These are phyloP conservation scores for Eurytoma californica DNA, from an alignment of 2,888 invertebrate genomes.

Conservation along the genomic window DNA sequence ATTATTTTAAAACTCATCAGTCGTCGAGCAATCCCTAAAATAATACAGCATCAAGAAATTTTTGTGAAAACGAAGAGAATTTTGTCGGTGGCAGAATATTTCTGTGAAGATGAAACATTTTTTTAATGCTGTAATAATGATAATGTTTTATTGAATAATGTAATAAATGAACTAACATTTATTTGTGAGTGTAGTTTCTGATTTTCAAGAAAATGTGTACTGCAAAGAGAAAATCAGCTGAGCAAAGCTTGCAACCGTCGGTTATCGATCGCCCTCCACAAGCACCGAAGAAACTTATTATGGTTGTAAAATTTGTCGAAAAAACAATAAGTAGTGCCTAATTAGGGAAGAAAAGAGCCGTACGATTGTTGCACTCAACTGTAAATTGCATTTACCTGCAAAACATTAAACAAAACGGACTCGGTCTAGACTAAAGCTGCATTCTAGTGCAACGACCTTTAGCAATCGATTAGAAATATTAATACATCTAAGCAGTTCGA, in stretches of 20 bases:
- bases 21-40: too few species aligned
- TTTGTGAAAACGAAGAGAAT: too few species aligned
- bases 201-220: not conserved
- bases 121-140: too few species aligned
- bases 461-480: constrained; percentile 16
- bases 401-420: not conserved
- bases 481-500: not conserved
- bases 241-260: constrained; percentile 24
- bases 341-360: constrained; percentile 18
- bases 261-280: constrained; percentile 28
- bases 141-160: too few species aligned
- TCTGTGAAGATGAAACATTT: too few species aligned
- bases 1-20: too few species aligned
- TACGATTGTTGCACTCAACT: not conserved
- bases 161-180: too few species aligned
- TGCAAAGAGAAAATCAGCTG: constrained; percentile 18
- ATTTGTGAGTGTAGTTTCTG: not conserved
- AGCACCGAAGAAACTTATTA: not conserved
- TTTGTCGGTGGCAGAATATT: too few species aligned
- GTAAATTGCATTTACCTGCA: too few species aligned
- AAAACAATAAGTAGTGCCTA: not conserved
- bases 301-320: not conserved
- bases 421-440: not conserved
- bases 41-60: too few species aligned
- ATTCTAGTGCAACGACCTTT: constrained; percentile 31